These are phyloP conservation scores for Poicephalus gulielmi DNA, from an alignment of 2,113 vertebrate species.

Conservation along the genomic window DNA sequence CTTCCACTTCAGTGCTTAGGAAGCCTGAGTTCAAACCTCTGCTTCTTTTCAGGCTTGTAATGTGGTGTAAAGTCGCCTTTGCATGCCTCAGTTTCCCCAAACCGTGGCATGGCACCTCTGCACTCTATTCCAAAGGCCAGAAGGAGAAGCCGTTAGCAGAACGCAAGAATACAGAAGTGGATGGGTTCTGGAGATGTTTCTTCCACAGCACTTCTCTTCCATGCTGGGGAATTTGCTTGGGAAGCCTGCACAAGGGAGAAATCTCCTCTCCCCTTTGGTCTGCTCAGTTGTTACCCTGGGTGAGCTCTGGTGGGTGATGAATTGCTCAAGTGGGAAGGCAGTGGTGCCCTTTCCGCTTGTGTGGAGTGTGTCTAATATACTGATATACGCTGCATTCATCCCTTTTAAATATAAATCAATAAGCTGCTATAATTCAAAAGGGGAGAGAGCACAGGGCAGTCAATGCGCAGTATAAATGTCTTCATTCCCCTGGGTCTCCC, in stretches of 20 bases:
- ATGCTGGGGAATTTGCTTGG: rapidly evolving
- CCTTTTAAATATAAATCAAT: slow-evolving; percentile 67
- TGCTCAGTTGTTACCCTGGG: background rate
- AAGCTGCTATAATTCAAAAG: slow-evolving; percentile 46
- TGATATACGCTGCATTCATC: slow-evolving; percentile 63
- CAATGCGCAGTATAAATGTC: slow-evolving; percentile 1
- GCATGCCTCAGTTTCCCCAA: background rate
- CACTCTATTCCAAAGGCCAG: background rate
- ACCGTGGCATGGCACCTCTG: rapidly evolving
- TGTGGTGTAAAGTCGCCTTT: background rate
- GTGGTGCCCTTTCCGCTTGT: slow-evolving; percentile 51
- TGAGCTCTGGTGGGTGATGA: background rate
- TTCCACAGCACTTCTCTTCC: background rate
- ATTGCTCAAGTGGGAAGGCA: slow-evolving; percentile 25
- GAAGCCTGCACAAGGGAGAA: background rate
- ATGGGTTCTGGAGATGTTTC: rapidly evolving
- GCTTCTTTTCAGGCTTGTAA: background rate
- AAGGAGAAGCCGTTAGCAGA: background rate
- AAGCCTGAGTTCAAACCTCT: background rate
- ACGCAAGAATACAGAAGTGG: background rate
- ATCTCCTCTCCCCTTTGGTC: background rate
- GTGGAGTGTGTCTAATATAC: slow-evolving; percentile 59
- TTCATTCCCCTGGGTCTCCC: slow-evolving; percentile 6
- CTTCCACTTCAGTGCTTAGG: background rate
- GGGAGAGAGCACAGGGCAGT: background rate